These are phyloP conservation scores for Drepana arcuata DNA, from an alignment of 1,140 invertebrate species.

Conservation along the genomic window DNA sequence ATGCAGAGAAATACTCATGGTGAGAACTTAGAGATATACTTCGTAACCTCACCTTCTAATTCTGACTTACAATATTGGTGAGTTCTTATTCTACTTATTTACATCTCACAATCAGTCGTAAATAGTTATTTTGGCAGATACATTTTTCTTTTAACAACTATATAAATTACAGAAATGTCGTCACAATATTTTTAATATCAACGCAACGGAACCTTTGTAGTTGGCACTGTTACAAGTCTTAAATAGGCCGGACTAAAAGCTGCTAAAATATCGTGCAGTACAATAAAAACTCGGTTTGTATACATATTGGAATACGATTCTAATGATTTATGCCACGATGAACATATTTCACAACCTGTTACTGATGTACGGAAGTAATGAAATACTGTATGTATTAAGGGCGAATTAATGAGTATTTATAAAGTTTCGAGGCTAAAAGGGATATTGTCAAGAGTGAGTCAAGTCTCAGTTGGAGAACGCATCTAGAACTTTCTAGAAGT, in stretches of 20 bases:
- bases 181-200: slow-evolving; percentile 23
- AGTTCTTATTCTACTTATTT: slow-evolving; percentile 63
- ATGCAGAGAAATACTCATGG: too few species aligned
- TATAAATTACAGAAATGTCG: slow-evolving; percentile 21
- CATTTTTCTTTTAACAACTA: slow-evolving; percentile 32
- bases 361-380: slow-evolving; percentile 29
- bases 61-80: slow-evolving; percentile 48
- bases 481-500: slow-evolving; percentile 62
- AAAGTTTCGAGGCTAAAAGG: slow-evolving; percentile 39
- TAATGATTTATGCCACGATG: slow-evolving; percentile 15
- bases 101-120: slow-evolving; percentile 70
- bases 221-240: slow-evolving; percentile 49
- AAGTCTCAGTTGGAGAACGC: slow-evolving; percentile 26
- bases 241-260: slow-evolving; percentile 52
- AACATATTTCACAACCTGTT: slow-evolving; percentile 55
- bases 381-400: slow-evolving; percentile 2
- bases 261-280: slow-evolving; percentile 35
- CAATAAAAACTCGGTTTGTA: slow-evolving; percentile 24
- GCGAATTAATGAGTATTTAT: slow-evolving; percentile 8
- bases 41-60: slow-evolving; percentile 38
- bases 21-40: slow-evolving; percentile 44
- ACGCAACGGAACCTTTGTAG: slow-evolving; percentile 32
- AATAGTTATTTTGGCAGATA: slow-evolving; percentile 59
- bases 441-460: slow-evolving; percentile 60
- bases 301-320: slow-evolving; percentile 24